These are phyloP conservation scores for Melangyna quadrimaculata DNA, from an alignment of 2,888 invertebrate genomes.

Conservation along the genomic window DNA sequence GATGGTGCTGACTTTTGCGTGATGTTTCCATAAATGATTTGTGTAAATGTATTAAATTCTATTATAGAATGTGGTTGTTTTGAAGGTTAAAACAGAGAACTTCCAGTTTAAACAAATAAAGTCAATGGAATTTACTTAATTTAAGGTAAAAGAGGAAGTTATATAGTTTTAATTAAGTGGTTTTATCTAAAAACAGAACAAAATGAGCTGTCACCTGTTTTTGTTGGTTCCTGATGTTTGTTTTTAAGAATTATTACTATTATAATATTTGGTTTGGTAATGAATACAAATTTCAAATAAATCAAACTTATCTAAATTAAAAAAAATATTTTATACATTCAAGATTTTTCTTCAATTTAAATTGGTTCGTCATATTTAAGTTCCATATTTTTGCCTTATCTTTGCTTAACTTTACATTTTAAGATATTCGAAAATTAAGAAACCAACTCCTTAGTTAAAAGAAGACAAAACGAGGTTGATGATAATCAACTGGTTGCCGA, in stretches of 20 bases:
- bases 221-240: background rate
- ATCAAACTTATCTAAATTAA: too few species aligned
- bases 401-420: too few species aligned
- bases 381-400: too few species aligned
- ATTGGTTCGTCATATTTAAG: too few species aligned
- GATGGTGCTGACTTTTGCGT: background rate
- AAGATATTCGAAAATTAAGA: too few species aligned
- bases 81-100: background rate
- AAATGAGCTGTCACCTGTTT: background rate
- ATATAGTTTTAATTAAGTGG: background rate
- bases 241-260: background rate
- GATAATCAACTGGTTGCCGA: too few species aligned
- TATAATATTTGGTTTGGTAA: background rate
- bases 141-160: slow-evolving; percentile 2
- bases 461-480: too few species aligned
- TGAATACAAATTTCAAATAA: background rate
- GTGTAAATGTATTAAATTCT: background rate
- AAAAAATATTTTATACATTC: too few species aligned
- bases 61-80: background rate
- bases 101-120: background rate
- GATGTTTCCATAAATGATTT: slow-evolving; percentile 21
- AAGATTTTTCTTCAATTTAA: too few species aligned
- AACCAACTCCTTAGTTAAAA: too few species aligned
- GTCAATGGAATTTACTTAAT: background rate
- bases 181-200: background rate